These are phyloP conservation scores for Ganaspis brasiliensis DNA, from an alignment of 2,888 invertebrate species.

Conservation along the genomic window DNA sequence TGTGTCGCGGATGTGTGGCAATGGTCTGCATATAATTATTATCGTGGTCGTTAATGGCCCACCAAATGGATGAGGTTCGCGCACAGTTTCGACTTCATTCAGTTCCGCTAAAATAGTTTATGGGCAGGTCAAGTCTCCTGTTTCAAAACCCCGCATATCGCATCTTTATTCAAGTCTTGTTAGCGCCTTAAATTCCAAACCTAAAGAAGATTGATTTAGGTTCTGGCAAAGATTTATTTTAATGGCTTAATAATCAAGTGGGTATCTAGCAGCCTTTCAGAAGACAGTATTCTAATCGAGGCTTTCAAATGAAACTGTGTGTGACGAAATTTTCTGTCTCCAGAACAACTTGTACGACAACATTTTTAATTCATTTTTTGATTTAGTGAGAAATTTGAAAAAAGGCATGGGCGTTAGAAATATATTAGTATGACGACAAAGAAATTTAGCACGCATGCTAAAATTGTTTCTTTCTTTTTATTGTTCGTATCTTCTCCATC, in stretches of 20 bases:
- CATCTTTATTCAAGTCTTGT: constrained; percentile 10
- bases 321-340: too few relatives aligned
- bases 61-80: constrained; percentile 31
- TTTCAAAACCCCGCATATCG: constrained; percentile 9
- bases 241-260: constrained; percentile 37
- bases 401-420: too few relatives aligned
- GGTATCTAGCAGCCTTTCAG: constrained; percentile 13
- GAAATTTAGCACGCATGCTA: too few relatives aligned
- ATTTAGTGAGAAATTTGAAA: too few relatives aligned
- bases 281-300: constrained; percentile 1
- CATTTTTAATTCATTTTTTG: too few relatives aligned
- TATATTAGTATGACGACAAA: too few relatives aligned
- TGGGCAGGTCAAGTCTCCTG: background rate
- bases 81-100: constrained; percentile 17
- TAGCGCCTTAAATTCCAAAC: constrained; percentile 33
- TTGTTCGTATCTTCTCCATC: background rate
- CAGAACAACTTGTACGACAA: too few relatives aligned
- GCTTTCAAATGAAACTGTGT: background rate
- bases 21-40: constrained; percentile 37
- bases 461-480: background rate
- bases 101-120: constrained; percentile 37
- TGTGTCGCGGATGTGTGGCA: constrained; percentile 54
- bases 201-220: constrained; percentile 28
- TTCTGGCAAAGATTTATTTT: constrained; percentile 19
- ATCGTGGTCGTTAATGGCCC: constrained; percentile 28